Percentiles rank a stretch among this genome's conserved stretches.
phyloP scores from a whole-genome alignment of 2,113 vertebrate genomes.

The Lepus europaeus region DNA sequence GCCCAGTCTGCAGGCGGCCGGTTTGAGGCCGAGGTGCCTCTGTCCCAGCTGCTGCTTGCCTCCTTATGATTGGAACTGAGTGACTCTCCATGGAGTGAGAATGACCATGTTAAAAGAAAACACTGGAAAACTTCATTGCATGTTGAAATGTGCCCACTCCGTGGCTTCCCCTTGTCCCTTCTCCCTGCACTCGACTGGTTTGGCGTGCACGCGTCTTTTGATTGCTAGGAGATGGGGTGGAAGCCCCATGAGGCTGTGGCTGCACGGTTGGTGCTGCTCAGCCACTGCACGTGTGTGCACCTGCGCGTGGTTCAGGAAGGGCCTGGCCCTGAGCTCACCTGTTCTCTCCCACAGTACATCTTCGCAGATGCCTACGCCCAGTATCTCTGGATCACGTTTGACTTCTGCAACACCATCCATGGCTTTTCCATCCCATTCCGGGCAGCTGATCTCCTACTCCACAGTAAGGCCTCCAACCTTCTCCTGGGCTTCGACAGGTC shows the following conservation, averaged over 20 bases:
- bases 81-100: background rate
- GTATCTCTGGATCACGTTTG: slow-evolving; percentile 96
- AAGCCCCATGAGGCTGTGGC: rapidly evolving
- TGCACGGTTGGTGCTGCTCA: rapidly evolving
- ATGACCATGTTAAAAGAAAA: background rate
- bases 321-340: background rate
- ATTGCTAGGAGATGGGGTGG: no score
- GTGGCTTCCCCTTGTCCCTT: rapidly evolving
- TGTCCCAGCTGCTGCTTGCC: background rate
- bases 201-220: background rate
- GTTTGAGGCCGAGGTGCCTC: background rate
- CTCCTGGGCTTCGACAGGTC: slow-evolving; percentile 95
- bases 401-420: slow-evolving; percentile 94
- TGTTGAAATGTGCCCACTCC: background rate
- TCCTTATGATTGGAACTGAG: background rate
- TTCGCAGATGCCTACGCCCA: slow-evolving; percentile 94
- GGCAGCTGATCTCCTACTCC: slow-evolving; percentile 95
- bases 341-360: slow-evolving; percentile 91
- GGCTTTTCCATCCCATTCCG: slow-evolving; percentile 95
- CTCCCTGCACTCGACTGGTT: background rate
- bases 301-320: rapidly evolving
- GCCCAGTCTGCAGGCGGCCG: background rate
- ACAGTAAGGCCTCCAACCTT: slow-evolving; percentile 91
- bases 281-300: rapidly evolving
- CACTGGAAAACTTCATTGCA: background rate